phyloP scores from a whole-genome alignment of 2,113 vertebrate species.

The Alethe castanea region DNA sequence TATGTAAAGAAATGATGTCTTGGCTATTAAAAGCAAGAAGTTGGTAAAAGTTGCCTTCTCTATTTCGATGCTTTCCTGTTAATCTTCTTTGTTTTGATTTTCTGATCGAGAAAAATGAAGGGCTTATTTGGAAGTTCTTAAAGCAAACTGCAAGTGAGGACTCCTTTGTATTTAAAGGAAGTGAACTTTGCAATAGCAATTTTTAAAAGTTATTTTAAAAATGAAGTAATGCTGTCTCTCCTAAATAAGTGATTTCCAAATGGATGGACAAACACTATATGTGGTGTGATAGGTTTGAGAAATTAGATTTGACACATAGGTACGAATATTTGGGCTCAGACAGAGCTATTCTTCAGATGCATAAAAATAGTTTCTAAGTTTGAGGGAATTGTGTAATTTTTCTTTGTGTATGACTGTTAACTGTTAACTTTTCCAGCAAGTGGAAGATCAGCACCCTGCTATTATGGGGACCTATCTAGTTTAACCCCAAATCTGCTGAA shows the following conservation, averaged over 20 bases:
- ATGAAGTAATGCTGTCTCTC: neutral
- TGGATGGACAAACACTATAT: neutral
- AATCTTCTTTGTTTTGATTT: neutral
- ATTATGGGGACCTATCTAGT: fast-evolving
- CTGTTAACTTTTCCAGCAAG: neutral
- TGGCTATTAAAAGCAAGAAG: neutral
- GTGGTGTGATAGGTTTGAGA: neutral
- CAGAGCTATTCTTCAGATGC: neutral
- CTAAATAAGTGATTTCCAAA: neutral
- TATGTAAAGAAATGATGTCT: neutral
- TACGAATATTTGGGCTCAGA: neutral
- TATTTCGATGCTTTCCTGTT: neutral
- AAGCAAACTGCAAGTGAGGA: neutral
- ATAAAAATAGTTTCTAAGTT: neutral
- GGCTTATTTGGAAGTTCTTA: neutral
- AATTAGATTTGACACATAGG: neutral
- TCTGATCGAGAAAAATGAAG: neutral
- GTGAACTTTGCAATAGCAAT: neutral
- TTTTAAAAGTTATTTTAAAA: neutral
- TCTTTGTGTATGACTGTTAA: neutral
- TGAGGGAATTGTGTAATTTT: neutral
- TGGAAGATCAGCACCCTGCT: neutral
- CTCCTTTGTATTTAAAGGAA: neutral
- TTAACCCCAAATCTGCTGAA: neutral
- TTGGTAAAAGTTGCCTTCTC: neutral